Evolutionary conservation across 1,140 invertebrate genomes (phyloP).

Genomic region (Drosophila tristis): DNA sequence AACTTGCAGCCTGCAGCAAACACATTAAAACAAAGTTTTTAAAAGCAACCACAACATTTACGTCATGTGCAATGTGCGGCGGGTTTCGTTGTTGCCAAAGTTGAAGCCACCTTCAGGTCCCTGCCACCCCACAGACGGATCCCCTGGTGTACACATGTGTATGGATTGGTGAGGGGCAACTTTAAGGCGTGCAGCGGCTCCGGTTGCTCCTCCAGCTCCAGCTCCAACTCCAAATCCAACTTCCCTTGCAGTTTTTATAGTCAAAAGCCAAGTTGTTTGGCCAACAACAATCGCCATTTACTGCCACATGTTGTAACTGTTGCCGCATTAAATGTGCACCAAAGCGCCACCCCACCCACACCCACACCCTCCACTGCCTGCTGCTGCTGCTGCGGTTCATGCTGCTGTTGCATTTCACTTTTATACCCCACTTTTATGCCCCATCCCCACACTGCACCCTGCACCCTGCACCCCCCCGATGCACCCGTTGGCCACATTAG

Average conservation of each 20-base stretch:
- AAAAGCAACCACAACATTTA: conserved; percentile 73
- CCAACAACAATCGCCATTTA: conserved; percentile 63
- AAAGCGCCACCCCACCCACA: conserved; percentile 1
- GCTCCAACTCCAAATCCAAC: not conserved
- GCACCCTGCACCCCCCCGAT: not conserved
- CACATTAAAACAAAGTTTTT: conserved; percentile 75
- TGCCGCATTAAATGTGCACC: conserved; percentile 76
- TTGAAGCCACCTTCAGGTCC: conserved; percentile 26
- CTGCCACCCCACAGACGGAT: not conserved
- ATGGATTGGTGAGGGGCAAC: conserved; percentile 48
- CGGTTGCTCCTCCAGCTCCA: too few species aligned
- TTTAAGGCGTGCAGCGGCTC: conserved; percentile 56
- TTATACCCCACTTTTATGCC: conserved; percentile 73
- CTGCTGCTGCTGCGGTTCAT: conserved; percentile 21
- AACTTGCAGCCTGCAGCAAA: conserved; percentile 55
- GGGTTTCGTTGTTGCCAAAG: conserved; percentile 49
- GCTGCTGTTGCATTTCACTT: conserved; percentile 72
- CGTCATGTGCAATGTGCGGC: conserved; percentile 69
- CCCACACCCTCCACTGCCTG: conserved; percentile 12
- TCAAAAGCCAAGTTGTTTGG: conserved; percentile 79
- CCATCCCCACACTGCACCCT: conserved; percentile 7
- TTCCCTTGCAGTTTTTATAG: conserved; percentile 68
- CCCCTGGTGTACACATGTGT: not conserved
- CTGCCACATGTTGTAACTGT: conserved; percentile 80
- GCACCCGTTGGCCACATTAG: conserved; percentile 47